phyloP scores from a whole-genome alignment of 2,113 vertebrate species.

The Cathartes aura region DNA sequence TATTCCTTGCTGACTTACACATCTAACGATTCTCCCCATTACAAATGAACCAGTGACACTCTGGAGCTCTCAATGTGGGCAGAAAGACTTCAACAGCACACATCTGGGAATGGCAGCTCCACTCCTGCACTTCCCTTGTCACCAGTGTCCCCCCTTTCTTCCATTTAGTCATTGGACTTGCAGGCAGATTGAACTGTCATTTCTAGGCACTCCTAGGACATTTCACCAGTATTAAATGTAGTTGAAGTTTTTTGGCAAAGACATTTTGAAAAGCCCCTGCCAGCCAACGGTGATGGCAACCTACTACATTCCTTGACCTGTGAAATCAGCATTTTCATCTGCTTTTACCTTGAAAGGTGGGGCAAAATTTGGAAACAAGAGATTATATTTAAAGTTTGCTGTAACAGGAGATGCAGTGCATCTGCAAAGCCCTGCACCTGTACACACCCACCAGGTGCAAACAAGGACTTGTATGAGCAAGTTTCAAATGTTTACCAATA shows the following conservation, averaged over 20 bases:
- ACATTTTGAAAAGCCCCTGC: neutral
- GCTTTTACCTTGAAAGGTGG: neutral
- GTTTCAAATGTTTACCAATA: neutral
- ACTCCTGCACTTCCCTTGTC: neutral
- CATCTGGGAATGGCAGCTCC: neutral
- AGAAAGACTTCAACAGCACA: accelerated
- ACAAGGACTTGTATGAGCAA: neutral
- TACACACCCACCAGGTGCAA: neutral
- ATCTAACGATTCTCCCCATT: neutral
- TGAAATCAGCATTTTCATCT: neutral
- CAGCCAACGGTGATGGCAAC: neutral
- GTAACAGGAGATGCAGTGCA: neutral
- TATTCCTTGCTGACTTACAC: neutral
- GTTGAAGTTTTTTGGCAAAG: neutral
- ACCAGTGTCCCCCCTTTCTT: neutral
- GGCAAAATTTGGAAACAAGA: neutral
- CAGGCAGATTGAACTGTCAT: neutral
- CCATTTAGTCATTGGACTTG: neutral
- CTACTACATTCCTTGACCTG: neutral
- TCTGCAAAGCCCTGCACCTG: neutral
- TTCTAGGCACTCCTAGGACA: neutral
- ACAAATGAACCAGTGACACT: neutral
- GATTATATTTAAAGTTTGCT: neutral
- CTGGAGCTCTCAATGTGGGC: neutral
- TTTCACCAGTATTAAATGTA: neutral